Conservation (phyloP, 2,113 vertebrate genomes). For the Entelurus aequoreus region DNA sequence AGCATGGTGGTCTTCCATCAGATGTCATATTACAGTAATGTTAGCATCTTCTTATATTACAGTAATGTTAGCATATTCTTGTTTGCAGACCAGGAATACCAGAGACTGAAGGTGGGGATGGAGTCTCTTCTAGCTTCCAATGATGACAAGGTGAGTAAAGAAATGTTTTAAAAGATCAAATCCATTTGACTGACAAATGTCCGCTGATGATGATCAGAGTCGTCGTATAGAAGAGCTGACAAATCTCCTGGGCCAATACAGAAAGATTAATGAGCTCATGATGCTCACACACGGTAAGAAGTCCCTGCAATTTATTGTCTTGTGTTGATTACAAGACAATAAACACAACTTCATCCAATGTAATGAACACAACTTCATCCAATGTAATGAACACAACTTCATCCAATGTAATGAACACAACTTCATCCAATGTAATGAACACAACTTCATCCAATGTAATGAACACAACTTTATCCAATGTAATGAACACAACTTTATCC, state of each 20-base stretch:
- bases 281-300: slow-evolving; percentile 58
- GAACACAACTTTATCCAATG: no score
- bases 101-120: slow-evolving; percentile 87
- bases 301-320: not conserved
- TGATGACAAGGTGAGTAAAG: slow-evolving; percentile 84
- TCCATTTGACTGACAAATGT: not conserved
- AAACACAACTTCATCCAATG: no score
- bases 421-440: no score
- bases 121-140: slow-evolving; percentile 86
- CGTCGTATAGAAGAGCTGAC: slow-evolving; percentile 89
- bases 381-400: no score
- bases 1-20: no score
- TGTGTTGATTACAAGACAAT: not conserved
- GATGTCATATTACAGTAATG: no score
- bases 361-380: no score
- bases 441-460: no score
- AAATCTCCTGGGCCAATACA: slow-evolving; percentile 78
- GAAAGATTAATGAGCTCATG: slow-evolving; percentile 77
- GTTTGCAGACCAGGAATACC: slow-evolving; percentile 86
- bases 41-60: no score
- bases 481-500: no score
- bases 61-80: not conserved
- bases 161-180: not conserved
- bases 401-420: no score
- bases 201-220: slow-evolving; percentile 68